Percentiles rank a stretch among this genome's conserved stretches.
phyloP scores from a whole-genome alignment of 2,888 invertebrate species.

The Arrhopalites spinosus region DNA sequence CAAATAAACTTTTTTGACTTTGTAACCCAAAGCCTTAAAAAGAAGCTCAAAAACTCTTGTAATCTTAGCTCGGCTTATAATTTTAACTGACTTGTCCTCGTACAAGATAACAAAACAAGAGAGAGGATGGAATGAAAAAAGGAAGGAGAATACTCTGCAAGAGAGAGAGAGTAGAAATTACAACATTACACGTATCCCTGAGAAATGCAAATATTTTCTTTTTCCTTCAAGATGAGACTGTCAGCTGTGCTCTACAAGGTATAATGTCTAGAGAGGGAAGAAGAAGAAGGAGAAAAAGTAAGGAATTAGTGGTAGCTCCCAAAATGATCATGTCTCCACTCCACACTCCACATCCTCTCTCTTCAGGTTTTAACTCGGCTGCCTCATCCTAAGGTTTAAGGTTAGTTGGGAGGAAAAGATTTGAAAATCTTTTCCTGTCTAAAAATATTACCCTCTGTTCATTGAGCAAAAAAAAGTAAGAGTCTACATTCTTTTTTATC shows the following conservation, averaged over 20 bases:
- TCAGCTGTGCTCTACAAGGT: constrained; percentile 23
- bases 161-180: not conserved
- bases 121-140: not conserved
- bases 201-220: constrained; percentile 33
- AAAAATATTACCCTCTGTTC: constrained; percentile 4
- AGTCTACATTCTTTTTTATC: no score
- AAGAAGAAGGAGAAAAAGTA: not conserved
- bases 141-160: not conserved
- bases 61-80: not conserved
- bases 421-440: constrained; percentile 7
- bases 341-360: no score
- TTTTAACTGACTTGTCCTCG: not conserved
- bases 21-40: not conserved
- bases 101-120: not conserved
- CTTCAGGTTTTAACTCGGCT: not conserved
- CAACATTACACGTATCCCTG: not conserved
- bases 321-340: constrained; percentile 5
- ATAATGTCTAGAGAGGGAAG: not conserved
- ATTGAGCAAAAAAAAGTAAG: no score
- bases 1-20: not conserved
- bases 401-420: not conserved
- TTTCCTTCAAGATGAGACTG: constrained; percentile 19
- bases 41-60: no score
- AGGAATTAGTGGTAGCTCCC: constrained; percentile 1
- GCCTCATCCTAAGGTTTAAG: not conserved